Evolutionary conservation across 2,113 vertebrate genomes (phyloP), one percentile per base, ranked within the genome.

Genomic region (Triplophysa dalaica): DNA sequence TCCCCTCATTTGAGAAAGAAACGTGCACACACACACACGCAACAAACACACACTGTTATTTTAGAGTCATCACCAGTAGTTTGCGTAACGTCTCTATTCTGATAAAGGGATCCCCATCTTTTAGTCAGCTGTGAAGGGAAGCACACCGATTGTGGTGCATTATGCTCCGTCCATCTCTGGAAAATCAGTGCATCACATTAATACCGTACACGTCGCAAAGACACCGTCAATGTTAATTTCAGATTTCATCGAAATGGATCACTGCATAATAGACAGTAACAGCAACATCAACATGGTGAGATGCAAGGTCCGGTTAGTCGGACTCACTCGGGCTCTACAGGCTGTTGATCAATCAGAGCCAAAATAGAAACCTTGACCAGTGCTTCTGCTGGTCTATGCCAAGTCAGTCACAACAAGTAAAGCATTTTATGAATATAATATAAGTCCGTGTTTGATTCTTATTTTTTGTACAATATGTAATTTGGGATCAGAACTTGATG

Each of bases 1-100:
- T 84, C 50, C 11, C 80, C 87, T 83, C 83, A 85, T 89, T 85
- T 88, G 88, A 91, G 6, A 90, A 38, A 89, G 82, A 85, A 87
- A 86, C 62, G 43, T 60, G 21, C 65, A 70, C 21, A 8, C 58
- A 82, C 13, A n/a, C 72, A 81, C 33, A 16, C 73, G 64, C 6
- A 38, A 38, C 72, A 76, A 16, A 21, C n/a, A 56, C 48, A 78
- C 64, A 68, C 2, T 0, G 16, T 24, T 62, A 48, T 43, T 22
- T 9, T 38, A 13, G 69, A 21, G 50, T 72, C 69, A 38, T 72
- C 17, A 24, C 24, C 24, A 56, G 24, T 72, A 17, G n/a, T 72
- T 72, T 72, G 69, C 69, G 33, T 72, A 26, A 72, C n/a, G 29
- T 50, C 24, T 72, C 50, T 56, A 56, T 70, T n/a, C 50, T 17